These are phyloP conservation scores for Oasisia sp. DNA, from an alignment of 2,888 invertebrate genomes.

Conservation along the genomic window DNA sequence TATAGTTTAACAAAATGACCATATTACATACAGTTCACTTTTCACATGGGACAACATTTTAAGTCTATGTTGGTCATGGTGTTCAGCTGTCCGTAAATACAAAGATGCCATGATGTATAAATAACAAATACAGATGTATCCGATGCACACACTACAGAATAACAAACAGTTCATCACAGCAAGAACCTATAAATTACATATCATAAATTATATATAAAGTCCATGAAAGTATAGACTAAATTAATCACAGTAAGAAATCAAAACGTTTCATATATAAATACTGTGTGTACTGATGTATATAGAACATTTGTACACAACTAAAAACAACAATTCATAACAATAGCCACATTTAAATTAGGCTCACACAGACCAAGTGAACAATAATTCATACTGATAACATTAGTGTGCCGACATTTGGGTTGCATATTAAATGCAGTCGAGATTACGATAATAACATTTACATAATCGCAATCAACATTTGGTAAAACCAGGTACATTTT, in stretches of 20 bases:
- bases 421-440: background rate
- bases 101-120: background rate
- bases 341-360: background rate
- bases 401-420: background rate
- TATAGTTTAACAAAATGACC: background rate
- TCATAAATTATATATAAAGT: background rate
- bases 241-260: background rate
- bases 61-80: background rate
- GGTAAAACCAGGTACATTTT: background rate
- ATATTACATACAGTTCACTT: background rate
- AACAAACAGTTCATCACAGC: background rate
- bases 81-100: background rate
- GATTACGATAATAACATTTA: background rate
- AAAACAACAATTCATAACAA: constrained; percentile 8
- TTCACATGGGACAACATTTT: background rate
- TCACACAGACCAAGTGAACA: background rate
- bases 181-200: background rate
- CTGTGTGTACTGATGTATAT: background rate
- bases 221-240: background rate
- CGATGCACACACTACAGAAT: background rate
- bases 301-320: background rate
- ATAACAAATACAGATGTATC: background rate
- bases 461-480: background rate
- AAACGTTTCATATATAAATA: background rate
- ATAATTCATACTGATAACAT: background rate